A percentile compares a stretch with the other conserved stretches of the same genome.
These are phyloP conservation scores for Microctenopoma steveboyesi DNA, from an alignment of 2,797 vertebrate genomes.

Conservation along the genomic window DNA sequence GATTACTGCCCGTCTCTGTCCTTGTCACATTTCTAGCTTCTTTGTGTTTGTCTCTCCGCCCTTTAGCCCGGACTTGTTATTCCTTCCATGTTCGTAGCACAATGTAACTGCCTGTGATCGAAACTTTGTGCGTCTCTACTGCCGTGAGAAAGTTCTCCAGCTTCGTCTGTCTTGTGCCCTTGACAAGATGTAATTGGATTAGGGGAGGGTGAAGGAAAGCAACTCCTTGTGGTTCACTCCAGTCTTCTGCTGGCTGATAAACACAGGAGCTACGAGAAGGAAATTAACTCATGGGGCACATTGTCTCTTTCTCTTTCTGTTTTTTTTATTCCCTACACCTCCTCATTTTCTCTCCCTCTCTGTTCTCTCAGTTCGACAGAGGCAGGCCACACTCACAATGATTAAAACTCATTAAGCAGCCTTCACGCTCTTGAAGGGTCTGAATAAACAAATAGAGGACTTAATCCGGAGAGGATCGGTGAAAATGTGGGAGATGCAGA, in stretches of 20 bases:
- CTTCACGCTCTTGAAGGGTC: constrained; percentile 49
- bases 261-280: constrained; percentile 23
- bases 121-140: constrained; percentile 1
- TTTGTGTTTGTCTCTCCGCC: neutral
- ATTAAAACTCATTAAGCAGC: constrained; percentile 68
- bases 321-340: neutral
- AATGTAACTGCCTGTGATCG: constrained; percentile 10
- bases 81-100: neutral
- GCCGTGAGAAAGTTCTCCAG: constrained; percentile 26
- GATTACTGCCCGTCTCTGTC: no score
- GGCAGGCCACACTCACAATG: constrained; percentile 18
- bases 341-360: neutral
- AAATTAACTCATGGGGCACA: constrained; percentile 31
- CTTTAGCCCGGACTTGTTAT: neutral
- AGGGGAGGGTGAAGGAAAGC: constrained; percentile 36
- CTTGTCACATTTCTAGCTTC: no score
- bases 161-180: constrained; percentile 18
- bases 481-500: neutral
- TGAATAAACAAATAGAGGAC: constrained; percentile 43
- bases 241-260: constrained; percentile 37
- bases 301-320: neutral
- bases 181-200: constrained; percentile 53
- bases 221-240: constrained; percentile 30
- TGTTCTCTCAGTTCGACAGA: constrained; percentile 20
- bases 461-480: constrained; percentile 32